phyloP scores from a whole-genome alignment of 2,113 vertebrate species.

The Polypterus senegalus region DNA sequence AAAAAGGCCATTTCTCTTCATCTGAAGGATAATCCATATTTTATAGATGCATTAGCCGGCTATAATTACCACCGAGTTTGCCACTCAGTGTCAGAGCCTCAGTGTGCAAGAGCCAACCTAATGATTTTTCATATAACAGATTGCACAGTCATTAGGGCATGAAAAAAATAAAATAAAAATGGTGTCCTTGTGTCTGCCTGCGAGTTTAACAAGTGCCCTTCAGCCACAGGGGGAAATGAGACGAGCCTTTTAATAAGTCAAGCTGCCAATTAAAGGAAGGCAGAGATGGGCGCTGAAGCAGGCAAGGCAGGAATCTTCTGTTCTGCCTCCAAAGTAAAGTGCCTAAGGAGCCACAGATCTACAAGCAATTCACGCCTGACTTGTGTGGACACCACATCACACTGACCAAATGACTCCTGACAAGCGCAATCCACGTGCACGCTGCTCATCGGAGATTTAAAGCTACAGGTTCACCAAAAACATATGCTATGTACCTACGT shows the following conservation, averaged over 20 bases:
- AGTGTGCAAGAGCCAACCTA: background rate
- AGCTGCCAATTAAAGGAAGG: background rate
- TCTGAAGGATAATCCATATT: background rate
- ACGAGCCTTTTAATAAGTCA: background rate
- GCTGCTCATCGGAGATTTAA: too few species aligned
- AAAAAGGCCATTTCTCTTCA: background rate
- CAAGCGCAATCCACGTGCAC: too few species aligned
- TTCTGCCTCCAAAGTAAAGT: too few species aligned
- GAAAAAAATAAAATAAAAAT: background rate
- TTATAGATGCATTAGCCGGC: background rate
- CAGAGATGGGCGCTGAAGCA: background rate
- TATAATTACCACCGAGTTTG: background rate
- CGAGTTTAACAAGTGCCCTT: background rate
- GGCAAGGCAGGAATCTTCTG: background rate
- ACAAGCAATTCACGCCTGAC: too few species aligned
- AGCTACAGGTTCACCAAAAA: too few species aligned
- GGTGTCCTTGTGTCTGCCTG: background rate
- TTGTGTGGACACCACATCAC: too few species aligned
- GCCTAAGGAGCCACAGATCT: too few species aligned
- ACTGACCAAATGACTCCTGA: too few species aligned
- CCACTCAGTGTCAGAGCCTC: too few species aligned
- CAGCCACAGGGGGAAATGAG: background rate
- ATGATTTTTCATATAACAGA: background rate
- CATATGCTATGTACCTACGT: too few species aligned
- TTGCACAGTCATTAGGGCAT: background rate